A percentile compares a stretch with the other conserved stretches of the same genome.
Evolutionary conservation across 2,888 invertebrate genomes (phyloP).

Genomic region (Tethea ocularis): DNA sequence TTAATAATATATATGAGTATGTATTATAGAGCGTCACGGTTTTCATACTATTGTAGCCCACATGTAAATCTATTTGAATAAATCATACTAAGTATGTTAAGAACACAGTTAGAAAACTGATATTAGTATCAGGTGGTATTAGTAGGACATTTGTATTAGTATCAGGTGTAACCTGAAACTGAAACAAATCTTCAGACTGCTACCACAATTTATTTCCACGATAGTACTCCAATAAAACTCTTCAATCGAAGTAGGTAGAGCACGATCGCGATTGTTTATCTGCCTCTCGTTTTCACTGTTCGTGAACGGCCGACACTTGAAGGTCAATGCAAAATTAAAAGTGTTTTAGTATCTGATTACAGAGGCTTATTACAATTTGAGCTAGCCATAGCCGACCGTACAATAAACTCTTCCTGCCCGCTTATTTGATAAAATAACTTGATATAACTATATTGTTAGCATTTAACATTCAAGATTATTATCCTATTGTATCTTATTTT

Average conservation of each 20-base stretch:
- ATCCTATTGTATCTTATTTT: conserved; percentile 2
- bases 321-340: conserved; percentile 80
- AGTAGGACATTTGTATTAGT: no score
- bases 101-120: no score
- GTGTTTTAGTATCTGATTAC: conserved; percentile 81
- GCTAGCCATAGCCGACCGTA: conserved; percentile 50
- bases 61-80: no score
- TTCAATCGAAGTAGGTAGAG: conserved; percentile 62
- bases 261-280: conserved; percentile 76
- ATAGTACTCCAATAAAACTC: conserved; percentile 53
- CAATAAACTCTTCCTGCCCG: conserved; percentile 61
- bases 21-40: no score
- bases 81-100: no score
- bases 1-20: no score
- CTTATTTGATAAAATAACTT: conserved; percentile 20
- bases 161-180: neutral
- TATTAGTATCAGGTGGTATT: no score
- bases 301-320: conserved; percentile 75
- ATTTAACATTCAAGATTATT: conserved; percentile 12
- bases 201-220: conserved; percentile 19
- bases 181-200: neutral
- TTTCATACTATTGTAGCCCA: no score
- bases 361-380: conserved; percentile 65
- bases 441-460: conserved; percentile 10
- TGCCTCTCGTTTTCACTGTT: conserved; percentile 77